Percentiles rank a stretch among this genome's conserved stretches.
phyloP scores from a whole-genome alignment of 2,888 invertebrate species.

The Prenolepis imparis region DNA sequence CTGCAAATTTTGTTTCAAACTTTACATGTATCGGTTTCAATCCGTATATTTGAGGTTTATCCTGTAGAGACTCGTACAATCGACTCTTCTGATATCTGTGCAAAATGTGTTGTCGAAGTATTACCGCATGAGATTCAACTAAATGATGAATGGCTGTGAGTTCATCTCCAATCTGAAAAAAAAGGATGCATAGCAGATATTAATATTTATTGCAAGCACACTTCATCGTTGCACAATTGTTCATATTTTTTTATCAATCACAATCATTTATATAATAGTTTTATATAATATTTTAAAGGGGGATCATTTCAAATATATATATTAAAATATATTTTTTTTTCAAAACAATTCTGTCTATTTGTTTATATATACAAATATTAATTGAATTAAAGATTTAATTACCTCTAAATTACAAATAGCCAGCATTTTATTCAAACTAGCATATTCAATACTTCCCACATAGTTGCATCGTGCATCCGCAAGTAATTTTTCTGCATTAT shows the following conservation, averaged over 20 bases:
- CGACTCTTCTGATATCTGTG: slow-evolving; percentile 79
- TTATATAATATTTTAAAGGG: slow-evolving; percentile 1
- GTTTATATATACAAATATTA: background rate
- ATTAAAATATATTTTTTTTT: background rate
- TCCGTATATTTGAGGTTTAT: slow-evolving; percentile 69
- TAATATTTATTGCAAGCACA: slow-evolving; percentile 5
- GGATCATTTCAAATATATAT: background rate
- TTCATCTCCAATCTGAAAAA: slow-evolving; percentile 71
- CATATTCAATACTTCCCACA: slow-evolving; percentile 75
- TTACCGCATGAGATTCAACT: slow-evolving; percentile 81
- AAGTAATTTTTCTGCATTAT: slow-evolving; percentile 63
- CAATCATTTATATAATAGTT: background rate
- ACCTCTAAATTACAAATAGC: slow-evolving; percentile 78
- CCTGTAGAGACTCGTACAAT: slow-evolving; percentile 68
- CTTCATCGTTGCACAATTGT: background rate
- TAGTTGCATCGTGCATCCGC: slow-evolving; percentile 48
- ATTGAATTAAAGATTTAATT: slow-evolving; percentile 26
- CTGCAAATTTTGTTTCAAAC: slow-evolving; percentile 65
- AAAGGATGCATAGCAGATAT: background rate
- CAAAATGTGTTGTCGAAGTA: slow-evolving; percentile 80
- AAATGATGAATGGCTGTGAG: slow-evolving; percentile 79
- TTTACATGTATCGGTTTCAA: slow-evolving; percentile 75
- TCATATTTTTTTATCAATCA: background rate
- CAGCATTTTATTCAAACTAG: slow-evolving; percentile 78
- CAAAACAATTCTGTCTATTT: background rate